Base-by-base conservation (phyloP, 2,888 invertebrate species). In the Lampropteryx suffumata region DNA sequence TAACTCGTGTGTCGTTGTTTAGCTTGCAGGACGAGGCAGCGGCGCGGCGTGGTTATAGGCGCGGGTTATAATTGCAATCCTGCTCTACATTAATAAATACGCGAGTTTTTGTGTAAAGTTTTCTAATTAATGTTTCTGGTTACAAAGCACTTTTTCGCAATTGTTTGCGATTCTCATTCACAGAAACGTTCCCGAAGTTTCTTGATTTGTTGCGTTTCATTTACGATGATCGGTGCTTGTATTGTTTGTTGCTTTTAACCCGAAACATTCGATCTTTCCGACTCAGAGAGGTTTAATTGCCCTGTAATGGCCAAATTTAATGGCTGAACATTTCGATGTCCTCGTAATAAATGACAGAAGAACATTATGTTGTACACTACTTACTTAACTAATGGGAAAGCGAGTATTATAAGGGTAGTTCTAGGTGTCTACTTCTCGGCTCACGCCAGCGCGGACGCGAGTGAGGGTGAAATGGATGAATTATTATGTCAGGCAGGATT, bases 151-250 rank as follows among this genome's bases (percentile, higher is more conserved):
- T 52, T 43, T 47, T 43, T 52, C 13, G 26, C 33, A 29, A 43
- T 52, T 47, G 47, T 52, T 52, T 27, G 39, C 29, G 36, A 37
- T 27, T 17, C 13, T 34, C 42, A 43, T 41, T 42, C 36, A 13
- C 27, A 34, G 27, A 42, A 34, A 28, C 42, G 33, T 14, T 37
- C 14, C 24, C 37, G 37, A 47, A 52, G 46, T 47, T 51, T 47
- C 26, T 34, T 43, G 47, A 52, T 39, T 51, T 46, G 51, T 46
- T 28, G 42, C 35, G 46, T 45, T 51, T 37, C 46, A 51, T 51
- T 51, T 46, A 11, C 51, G 33, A 33, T 51, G 46, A 42, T 42
- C 32, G 51, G 41, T 33, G 46, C 36, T 32, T 36, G 35, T 12
- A 27, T 27, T 30, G 51, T 27, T 17, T 11, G 8, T 24, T 24